Evolutionary conservation across 2,888 invertebrate species (phyloP).

Genomic region (Brachyptera putata): DNA sequence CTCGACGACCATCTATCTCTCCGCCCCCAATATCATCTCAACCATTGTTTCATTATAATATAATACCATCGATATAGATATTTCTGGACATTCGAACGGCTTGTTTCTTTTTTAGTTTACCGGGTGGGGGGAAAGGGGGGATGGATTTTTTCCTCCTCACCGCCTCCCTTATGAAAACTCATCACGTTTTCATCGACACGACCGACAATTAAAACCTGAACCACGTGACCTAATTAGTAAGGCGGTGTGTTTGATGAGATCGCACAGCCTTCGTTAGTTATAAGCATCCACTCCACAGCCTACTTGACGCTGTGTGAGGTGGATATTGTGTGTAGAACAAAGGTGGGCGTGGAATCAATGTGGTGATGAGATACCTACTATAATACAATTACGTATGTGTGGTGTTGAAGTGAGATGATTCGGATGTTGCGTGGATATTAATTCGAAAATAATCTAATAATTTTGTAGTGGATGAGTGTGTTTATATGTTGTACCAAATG

Average conservation of each 20-base stretch:
- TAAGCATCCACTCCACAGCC: not conserved
- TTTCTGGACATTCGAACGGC: too few relatives aligned
- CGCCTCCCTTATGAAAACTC: too few relatives aligned
- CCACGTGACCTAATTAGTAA: conserved; percentile 19
- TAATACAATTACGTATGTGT: not conserved
- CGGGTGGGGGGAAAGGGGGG: too few relatives aligned
- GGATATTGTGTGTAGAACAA: not conserved
- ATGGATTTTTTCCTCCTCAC: too few relatives aligned
- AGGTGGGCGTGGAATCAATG: conserved; percentile 16
- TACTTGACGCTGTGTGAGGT: not conserved
- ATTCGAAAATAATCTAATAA: too few relatives aligned
- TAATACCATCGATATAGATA: too few relatives aligned
- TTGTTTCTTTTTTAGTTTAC: too few relatives aligned
- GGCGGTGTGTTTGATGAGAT: conserved; percentile 19
- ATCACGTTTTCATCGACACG: conserved; percentile 4
- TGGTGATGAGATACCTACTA: too few relatives aligned
- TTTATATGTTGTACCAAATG: too few relatives aligned
- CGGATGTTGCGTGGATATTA: not conserved
- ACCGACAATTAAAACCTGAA: conserved; percentile 18
- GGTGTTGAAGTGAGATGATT: not conserved
- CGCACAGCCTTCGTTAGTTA: conserved; percentile 5
- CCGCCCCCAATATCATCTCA: not conserved
- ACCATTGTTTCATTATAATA: not conserved
- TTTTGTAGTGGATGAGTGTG: too few relatives aligned
- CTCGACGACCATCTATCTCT: not conserved